phyloP scores from a whole-genome alignment of 2,888 invertebrate species.

The Ennomos fuscantarius region DNA sequence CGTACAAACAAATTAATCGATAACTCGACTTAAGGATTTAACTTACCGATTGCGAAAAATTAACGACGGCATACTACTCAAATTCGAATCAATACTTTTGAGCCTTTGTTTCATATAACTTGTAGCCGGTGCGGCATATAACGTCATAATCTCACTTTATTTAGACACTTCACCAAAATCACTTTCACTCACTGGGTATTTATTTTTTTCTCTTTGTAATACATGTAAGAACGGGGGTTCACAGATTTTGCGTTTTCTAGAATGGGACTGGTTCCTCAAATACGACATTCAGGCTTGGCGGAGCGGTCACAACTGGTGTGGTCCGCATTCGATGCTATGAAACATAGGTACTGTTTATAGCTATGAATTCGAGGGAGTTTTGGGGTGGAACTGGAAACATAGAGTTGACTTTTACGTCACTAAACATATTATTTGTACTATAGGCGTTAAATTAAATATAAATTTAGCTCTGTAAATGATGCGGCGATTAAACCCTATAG shows the following conservation, averaged over 20 bases:
- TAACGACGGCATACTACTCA: constrained; percentile 86
- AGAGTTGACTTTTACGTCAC: constrained; percentile 36
- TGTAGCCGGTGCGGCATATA: constrained; percentile 78
- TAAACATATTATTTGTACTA: too few relatives aligned
- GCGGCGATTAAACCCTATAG: too few relatives aligned
- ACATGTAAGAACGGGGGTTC: constrained; percentile 56
- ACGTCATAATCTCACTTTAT: constrained; percentile 83
- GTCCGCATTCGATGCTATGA: constrained; percentile 59
- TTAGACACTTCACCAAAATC: constrained; percentile 62
- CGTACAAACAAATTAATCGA: constrained; percentile 49
- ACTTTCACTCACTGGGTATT: constrained; percentile 60
- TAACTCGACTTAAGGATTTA: constrained; percentile 26
- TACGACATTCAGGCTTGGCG: constrained; percentile 77
- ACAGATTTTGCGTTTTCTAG: constrained; percentile 52
- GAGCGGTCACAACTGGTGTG: constrained; percentile 59
- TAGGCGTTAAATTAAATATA: too few relatives aligned
- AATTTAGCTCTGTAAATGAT: too few relatives aligned
- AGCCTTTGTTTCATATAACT: constrained; percentile 79
- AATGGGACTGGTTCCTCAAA: constrained; percentile 48
- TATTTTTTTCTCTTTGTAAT: constrained; percentile 60
- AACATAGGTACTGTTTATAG: constrained; percentile 43
- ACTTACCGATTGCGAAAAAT: constrained; percentile 88
- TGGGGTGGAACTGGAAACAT: constrained; percentile 25
- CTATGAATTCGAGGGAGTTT: constrained; percentile 52
- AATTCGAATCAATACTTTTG: constrained; percentile 73